Conservation (phyloP, 1,140 invertebrate genomes). For the Augochlora pura region DNA sequence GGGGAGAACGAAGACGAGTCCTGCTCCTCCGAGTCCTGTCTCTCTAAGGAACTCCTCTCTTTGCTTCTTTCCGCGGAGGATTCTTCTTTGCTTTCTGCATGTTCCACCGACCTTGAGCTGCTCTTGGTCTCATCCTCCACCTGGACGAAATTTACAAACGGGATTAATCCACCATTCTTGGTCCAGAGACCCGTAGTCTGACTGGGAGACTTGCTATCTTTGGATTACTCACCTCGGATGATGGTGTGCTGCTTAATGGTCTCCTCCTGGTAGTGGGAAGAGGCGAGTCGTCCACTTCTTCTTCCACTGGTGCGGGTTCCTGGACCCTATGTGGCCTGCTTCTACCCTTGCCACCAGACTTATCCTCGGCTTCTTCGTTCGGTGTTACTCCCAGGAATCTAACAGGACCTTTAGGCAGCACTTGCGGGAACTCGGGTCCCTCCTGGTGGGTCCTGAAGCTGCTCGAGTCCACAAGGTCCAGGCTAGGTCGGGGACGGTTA, state of each 20-base stretch:
- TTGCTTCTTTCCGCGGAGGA: slow-evolving; percentile 21
- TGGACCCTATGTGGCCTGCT: slow-evolving; percentile 68
- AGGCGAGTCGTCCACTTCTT: slow-evolving; percentile 60
- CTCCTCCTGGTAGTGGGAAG: slow-evolving; percentile 63
- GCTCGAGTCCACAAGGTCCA: slow-evolving; percentile 89
- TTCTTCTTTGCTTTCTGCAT: slow-evolving; percentile 62
- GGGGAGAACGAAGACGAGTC: slow-evolving; percentile 38
- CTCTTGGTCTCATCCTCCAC: slow-evolving; percentile 66
- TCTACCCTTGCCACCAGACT: slow-evolving; percentile 54
- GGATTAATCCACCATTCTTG: not conserved
- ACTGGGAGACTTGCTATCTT: too few relatives aligned
- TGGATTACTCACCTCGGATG: slow-evolving; percentile 58
- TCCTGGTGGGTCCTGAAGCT: slow-evolving; percentile 88
- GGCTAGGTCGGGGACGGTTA: slow-evolving; percentile 84
- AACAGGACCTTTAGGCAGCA: slow-evolving; percentile 81
- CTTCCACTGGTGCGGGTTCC: slow-evolving; percentile 68
- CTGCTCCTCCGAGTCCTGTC: slow-evolving; percentile 50
- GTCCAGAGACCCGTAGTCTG: too few relatives aligned
- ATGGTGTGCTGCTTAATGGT: slow-evolving; percentile 42
- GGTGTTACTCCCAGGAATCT: slow-evolving; percentile 82
- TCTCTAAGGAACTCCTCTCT: slow-evolving; percentile 28
- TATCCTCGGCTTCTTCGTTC: slow-evolving; percentile 80
- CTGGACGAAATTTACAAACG: slow-evolving; percentile 15
- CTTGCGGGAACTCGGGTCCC: slow-evolving; percentile 79
- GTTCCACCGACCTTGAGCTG: slow-evolving; percentile 52